Evolutionary conservation across 2,888 invertebrate species (phyloP).

Genomic region (Lacanobia wlatinum): DNA sequence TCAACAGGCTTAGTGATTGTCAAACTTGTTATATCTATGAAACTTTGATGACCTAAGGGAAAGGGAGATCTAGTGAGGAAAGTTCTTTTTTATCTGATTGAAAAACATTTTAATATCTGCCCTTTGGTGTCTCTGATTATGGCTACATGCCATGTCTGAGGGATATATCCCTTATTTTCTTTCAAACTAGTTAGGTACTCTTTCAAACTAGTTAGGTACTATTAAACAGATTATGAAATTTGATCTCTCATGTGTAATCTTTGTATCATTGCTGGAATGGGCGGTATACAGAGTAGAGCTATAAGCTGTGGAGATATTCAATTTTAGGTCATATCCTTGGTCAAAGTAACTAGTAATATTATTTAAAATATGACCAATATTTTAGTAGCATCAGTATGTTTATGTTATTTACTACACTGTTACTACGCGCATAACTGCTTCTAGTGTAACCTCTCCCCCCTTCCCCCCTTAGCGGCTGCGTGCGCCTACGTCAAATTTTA

Average conservation of each 20-base stretch:
- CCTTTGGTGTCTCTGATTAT: neutral
- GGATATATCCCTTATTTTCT: neutral
- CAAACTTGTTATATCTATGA: constrained; percentile 17
- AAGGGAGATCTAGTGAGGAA: neutral
- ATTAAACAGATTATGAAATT: neutral
- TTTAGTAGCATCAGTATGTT: constrained; percentile 11
- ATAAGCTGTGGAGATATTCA: neutral
- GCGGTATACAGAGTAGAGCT: neutral
- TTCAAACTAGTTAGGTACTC: neutral
- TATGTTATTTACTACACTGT: constrained; percentile 35
- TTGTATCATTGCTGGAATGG: no score
- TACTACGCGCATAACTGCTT: constrained; percentile 50
- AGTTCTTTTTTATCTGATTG: neutral
- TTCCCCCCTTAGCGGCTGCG: neutral
- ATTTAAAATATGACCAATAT: constrained; percentile 2
- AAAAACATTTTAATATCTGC: neutral
- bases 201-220: neutral
- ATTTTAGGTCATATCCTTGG: neutral
- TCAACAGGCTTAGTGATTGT: constrained; percentile 4
- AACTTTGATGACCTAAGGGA: neutral
- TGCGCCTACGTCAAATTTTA: constrained; percentile 59
- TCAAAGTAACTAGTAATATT: neutral
- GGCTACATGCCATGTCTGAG: neutral
- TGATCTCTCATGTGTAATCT: neutral
- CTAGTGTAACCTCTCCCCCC: constrained; percentile 33